Percentiles rank a stretch among this genome's conserved stretches.
Evolutionary conservation across 2,113 vertebrate genomes (phyloP).

Genomic region (Glaucidium brasilianum): DNA sequence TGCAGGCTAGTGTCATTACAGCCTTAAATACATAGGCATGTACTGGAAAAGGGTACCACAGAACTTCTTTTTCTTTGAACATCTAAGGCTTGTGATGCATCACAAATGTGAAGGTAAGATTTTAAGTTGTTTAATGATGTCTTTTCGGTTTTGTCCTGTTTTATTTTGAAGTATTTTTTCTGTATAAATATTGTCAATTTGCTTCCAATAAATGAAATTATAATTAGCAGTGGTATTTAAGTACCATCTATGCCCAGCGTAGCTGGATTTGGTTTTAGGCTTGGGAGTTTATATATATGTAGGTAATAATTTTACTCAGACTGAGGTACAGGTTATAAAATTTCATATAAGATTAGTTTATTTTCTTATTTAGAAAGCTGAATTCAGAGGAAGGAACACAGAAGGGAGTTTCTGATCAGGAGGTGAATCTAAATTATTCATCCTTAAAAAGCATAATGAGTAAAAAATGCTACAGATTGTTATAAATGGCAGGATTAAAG

Average conservation of each 20-base stretch:
- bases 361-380: background rate
- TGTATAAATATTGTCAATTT: background rate
- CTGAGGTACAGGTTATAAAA: background rate
- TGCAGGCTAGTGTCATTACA: background rate
- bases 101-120: background rate
- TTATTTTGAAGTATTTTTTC: background rate
- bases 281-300: background rate
- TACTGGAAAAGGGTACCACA: background rate
- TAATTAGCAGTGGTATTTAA: background rate
- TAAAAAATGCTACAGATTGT: background rate
- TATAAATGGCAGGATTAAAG: constrained; percentile 3
- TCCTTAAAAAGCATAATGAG: constrained; percentile 1
- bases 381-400: background rate
- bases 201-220: background rate
- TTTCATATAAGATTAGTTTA: background rate
- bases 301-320: background rate
- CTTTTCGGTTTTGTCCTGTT: background rate
- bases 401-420: background rate
- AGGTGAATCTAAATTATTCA: constrained; percentile 1
- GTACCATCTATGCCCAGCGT: background rate
- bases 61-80: background rate
- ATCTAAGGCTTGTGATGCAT: background rate
- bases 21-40: background rate
- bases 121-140: background rate
- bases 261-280: background rate